These are phyloP conservation scores for Apostichopus parvimensis DNA, from an alignment of 35 echinoderm and acorn worm species.

Conservation along the genomic window DNA sequence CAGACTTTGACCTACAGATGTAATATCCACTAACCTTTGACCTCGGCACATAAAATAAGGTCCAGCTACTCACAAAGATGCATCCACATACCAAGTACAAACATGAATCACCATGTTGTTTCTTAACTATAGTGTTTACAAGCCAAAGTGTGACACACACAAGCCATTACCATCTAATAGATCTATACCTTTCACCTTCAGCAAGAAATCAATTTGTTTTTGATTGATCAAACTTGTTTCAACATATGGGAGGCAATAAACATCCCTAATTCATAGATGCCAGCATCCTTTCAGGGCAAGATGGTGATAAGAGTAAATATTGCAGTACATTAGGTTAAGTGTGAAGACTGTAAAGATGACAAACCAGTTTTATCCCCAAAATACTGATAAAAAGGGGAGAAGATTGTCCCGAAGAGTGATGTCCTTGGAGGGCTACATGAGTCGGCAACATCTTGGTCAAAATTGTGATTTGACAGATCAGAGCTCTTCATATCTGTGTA, in stretches of 20 bases:
- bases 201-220: no score
- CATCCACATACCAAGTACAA: no score
- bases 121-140: no score
- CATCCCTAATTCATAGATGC: neutral
- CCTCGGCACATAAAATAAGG: no score
- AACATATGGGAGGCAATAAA: neutral
- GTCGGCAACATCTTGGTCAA: constrained; percentile 12
- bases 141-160: no score
- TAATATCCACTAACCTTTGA: no score
- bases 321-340: neutral
- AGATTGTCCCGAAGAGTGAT: constrained; percentile 80
- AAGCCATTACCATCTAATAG: no score
- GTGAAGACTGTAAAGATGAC: neutral
- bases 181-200: no score
- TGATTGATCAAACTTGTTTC: neutral
- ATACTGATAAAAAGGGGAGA: constrained; percentile 92
- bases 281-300: neutral
- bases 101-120: no score
- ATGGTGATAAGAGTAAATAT: neutral
- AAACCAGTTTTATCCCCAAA: constrained; percentile 69
- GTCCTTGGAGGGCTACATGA: constrained; percentile 69
- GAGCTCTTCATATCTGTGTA: constrained; percentile 13
- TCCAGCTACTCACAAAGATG: no score
- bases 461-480: neutral
- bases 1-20: no score